Percentiles rank a stretch among this genome's conserved stretches.
Evolutionary conservation across 1,140 invertebrate genomes (phyloP).

Genomic region (Habropoda laboriosa): DNA sequence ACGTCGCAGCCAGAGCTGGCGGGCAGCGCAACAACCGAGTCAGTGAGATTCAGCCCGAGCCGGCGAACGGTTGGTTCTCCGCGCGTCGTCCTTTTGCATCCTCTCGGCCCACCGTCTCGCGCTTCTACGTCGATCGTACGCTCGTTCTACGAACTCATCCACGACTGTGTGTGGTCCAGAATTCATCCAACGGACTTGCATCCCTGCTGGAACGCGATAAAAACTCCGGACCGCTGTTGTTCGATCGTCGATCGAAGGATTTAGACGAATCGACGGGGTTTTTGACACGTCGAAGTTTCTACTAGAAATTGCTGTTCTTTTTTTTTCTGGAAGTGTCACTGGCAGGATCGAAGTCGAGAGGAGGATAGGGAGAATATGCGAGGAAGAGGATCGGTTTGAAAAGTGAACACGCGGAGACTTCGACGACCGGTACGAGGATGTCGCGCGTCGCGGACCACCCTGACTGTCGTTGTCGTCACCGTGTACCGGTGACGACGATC

Average conservation of each 20-base stretch:
- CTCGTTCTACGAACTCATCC: conserved; percentile 48
- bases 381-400: too few relatives aligned
- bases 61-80: conserved; percentile 65
- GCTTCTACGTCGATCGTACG: conserved; percentile 11
- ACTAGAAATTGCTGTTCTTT: neutral
- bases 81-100: conserved; percentile 25
- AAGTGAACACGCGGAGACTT: conserved; percentile 62
- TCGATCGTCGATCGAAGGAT: conserved; percentile 13
- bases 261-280: neutral
- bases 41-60: conserved; percentile 76
- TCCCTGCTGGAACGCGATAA: conserved; percentile 23
- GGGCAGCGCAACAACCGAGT: conserved; percentile 61
- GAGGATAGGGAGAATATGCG: neutral
- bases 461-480: conserved; percentile 66
- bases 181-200: neutral
- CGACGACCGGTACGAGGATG: conserved; percentile 71
- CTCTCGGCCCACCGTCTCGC: too few relatives aligned
- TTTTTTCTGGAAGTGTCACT: too few relatives aligned
- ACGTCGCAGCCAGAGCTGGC: conserved; percentile 54
- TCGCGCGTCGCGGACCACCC: conserved; percentile 65
- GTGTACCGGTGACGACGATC: conserved; percentile 61
- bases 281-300: neutral
- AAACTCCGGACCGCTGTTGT: too few relatives aligned
- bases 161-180: conserved; percentile 73
- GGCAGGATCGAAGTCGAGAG: neutral